Percentiles rank a stretch among this genome's conserved stretches.
These are phyloP conservation scores for Lucinisca nassula DNA, from an alignment of 2,888 invertebrate genomes.

Conservation along the genomic window DNA sequence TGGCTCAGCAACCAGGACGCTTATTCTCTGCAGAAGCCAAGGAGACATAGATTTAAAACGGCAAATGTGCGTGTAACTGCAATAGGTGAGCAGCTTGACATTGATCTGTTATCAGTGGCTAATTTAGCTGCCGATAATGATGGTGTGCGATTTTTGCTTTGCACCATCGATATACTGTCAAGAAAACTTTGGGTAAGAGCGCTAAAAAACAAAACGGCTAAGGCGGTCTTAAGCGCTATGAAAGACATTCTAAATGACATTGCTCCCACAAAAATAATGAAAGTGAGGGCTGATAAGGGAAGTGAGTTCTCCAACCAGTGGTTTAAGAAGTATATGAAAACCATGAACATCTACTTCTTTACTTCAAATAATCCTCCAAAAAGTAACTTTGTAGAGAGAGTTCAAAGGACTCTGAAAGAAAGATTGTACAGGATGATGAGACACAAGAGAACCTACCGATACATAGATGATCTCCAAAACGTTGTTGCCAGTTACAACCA, in stretches of 20 bases:
- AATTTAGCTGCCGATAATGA: constrained; percentile 55
- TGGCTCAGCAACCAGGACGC: constrained; percentile 52
- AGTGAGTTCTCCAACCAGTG: constrained; percentile 36
- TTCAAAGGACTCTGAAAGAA: constrained; percentile 39
- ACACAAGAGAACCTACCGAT: constrained; percentile 11
- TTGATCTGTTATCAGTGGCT: constrained; percentile 45
- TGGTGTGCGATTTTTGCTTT: constrained; percentile 35
- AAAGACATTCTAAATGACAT: constrained; percentile 38
- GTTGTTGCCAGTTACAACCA: constrained; percentile 43
- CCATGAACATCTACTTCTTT: constrained; percentile 13
- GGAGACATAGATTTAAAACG: constrained; percentile 35
- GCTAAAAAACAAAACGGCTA: constrained; percentile 46
- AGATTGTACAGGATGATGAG: constrained; percentile 48
- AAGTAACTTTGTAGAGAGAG: constrained; percentile 33
- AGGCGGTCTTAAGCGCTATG: constrained; percentile 40
- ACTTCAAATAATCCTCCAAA: constrained; percentile 12
- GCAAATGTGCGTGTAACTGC: constrained; percentile 44
- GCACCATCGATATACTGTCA: constrained; percentile 44
- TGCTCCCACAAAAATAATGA: constrained; percentile 25
- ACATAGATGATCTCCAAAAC: constrained; percentile 19
- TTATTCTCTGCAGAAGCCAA: constrained; percentile 50
- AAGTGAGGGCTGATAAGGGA: constrained; percentile 50
- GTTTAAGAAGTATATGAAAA: constrained; percentile 29
- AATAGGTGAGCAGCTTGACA: constrained; percentile 51
- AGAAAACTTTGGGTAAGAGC: constrained; percentile 44